Evolutionary conservation across 1,140 invertebrate genomes (phyloP), one percentile per base, ranked within the genome.

Genomic region (Bactericera cockerelli): DNA sequence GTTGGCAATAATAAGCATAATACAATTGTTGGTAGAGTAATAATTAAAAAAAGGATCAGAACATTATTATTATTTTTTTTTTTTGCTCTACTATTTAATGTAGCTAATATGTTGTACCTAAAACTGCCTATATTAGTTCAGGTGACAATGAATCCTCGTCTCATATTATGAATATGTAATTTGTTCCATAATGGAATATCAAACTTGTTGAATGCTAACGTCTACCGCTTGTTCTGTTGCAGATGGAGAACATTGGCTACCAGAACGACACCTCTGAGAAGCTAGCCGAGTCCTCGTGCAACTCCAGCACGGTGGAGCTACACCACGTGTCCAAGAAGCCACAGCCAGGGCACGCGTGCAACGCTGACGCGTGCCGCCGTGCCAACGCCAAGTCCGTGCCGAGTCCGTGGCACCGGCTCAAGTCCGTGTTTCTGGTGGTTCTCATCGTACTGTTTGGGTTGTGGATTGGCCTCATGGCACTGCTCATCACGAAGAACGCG

Each of bases 401-500:
- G 4, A 49, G 22, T n/a, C 42, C 42, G 6, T 49, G 42, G 42
- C 42, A 49, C n/a, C n/a, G 42, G 42, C 42, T 49, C 4, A 49
- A 49, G n/a, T 49, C 42, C n/a, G 19, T 49, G 3, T 49, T 49
- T n/a, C 22, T 49, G 22, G 6, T 8, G 4, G n/a, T 49, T 19
- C 42, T 49, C n/a, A 4, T 49, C 19, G 22, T 49, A 8, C 22
- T 49, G 42, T 22, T 49, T 49, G 4, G 4, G 4, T 8, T 49
- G 19, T 49, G 42, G 42, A 22, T 49, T 6, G 4, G 6, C 4
- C 19, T 49, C 3, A 6, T 49, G 24, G 10, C 11, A 8, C 3
- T 55, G n/a, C 33, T 24, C 16, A 59, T 55, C 16, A 56, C 2
- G 19, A 55, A 59, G 11, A 55, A 56, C n/a, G 28, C 31, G 14